These are phyloP conservation scores for Xenopus laevis DNA, from an alignment of 2,113 vertebrate species.

Conservation along the genomic window DNA sequence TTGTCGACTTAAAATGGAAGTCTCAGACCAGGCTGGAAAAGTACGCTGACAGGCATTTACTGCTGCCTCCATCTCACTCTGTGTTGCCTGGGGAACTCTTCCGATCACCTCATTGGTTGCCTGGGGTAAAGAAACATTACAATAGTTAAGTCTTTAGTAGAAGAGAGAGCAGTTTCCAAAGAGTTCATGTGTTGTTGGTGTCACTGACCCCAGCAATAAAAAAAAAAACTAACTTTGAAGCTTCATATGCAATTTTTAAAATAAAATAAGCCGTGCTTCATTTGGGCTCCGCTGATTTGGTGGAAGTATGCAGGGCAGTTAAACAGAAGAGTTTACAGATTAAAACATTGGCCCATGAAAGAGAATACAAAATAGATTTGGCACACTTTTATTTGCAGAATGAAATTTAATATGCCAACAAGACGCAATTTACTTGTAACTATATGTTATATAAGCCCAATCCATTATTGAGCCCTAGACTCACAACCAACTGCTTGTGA, in stretches of 20 bases:
- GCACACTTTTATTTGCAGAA: too few species aligned
- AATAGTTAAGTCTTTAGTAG: slow-evolving; percentile 13
- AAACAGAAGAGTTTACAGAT: too few species aligned
- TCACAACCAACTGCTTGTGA: too few species aligned
- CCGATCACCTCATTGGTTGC: slow-evolving; percentile 89
- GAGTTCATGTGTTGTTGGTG: neutral
- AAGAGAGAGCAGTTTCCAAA: neutral
- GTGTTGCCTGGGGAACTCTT: slow-evolving; percentile 84
- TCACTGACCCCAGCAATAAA: neutral
- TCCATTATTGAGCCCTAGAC: too few species aligned
- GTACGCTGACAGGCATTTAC: slow-evolving; percentile 81
- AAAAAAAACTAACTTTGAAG: neutral
- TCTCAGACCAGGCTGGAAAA: slow-evolving; percentile 83
- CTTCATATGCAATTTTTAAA: neutral
- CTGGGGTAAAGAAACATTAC: slow-evolving; percentile 58
- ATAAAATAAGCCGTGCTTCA: too few species aligned
- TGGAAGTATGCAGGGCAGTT: too few species aligned
- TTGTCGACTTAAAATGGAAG: slow-evolving; percentile 85
- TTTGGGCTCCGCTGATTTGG: too few species aligned
- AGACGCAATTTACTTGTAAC: too few species aligned
- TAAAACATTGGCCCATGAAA: too few species aligned
- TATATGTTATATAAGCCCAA: too few species aligned
- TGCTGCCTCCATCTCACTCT: slow-evolving; percentile 87
- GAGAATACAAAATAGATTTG: too few species aligned
- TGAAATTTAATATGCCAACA: too few species aligned